Evolutionary conservation across 2,797 vertebrate genomes (phyloP).

Genomic region (Coregonus sp.): DNA sequence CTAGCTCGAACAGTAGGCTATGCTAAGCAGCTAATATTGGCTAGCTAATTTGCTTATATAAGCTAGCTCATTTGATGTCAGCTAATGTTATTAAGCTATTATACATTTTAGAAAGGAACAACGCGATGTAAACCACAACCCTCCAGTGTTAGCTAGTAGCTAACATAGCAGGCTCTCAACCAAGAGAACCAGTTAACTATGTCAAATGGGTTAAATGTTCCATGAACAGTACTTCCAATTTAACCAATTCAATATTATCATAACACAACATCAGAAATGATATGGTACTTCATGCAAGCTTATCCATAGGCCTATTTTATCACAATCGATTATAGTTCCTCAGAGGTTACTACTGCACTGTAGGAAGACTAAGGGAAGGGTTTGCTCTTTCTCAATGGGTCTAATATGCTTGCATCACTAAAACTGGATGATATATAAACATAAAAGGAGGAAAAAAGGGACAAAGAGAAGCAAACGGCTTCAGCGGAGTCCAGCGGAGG

Average conservation of each 20-base stretch:
- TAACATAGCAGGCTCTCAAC: not conserved
- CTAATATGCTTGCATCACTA: not conserved
- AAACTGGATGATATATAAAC: constrained; percentile 14
- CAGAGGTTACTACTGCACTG: not conserved
- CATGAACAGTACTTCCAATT: not conserved
- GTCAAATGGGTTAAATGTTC: not conserved
- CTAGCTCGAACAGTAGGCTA: not conserved
- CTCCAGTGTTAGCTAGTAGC: not conserved
- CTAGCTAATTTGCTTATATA: not conserved
- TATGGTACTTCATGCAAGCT: too few relatives aligned
- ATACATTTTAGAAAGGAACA: not conserved
- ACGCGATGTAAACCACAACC: not conserved
- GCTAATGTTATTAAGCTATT: not conserved
- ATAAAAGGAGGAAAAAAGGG: not conserved
- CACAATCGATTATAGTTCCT: not conserved
- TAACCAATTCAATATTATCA: too few relatives aligned
- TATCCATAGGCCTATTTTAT: not conserved
- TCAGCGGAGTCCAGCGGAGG: constrained; percentile 20
- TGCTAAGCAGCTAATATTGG: not conserved
- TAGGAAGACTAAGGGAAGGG: not conserved
- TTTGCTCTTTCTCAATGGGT: too few relatives aligned
- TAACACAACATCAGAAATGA: too few relatives aligned
- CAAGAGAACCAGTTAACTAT: not conserved
- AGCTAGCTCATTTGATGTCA: not conserved
- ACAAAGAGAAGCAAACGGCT: not conserved